Evolutionary conservation across 2,888 invertebrate species (phyloP).

Genomic region (Lithosia quadra): DNA sequence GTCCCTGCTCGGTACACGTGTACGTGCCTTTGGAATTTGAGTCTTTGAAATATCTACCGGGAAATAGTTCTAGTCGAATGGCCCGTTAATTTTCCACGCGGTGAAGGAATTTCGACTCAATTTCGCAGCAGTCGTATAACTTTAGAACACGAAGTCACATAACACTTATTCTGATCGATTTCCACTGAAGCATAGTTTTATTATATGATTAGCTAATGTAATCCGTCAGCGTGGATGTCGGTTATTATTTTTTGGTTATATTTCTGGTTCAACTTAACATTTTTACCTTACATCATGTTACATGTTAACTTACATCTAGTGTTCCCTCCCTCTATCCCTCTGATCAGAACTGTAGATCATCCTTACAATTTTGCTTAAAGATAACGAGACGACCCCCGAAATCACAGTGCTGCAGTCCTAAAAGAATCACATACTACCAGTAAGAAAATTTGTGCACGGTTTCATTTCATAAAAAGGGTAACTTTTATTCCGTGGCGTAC

Average conservation of each 20-base stretch:
- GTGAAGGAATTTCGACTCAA: slow-evolving; percentile 51
- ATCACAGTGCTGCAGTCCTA: background rate
- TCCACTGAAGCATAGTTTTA: slow-evolving; percentile 5
- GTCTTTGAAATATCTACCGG: slow-evolving; percentile 36
- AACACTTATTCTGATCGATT: slow-evolving; percentile 29
- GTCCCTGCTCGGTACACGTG: slow-evolving; percentile 3
- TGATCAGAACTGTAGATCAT: background rate
- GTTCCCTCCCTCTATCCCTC: background rate
- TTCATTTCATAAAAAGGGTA: background rate
- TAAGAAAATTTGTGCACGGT: background rate
- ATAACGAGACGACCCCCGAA: background rate
- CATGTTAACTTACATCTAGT: background rate
- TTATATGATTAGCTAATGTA: slow-evolving; percentile 4
- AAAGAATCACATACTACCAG: background rate
- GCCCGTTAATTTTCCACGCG: slow-evolving; percentile 51
- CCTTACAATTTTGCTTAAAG: background rate
- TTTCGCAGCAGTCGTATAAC: slow-evolving; percentile 40
- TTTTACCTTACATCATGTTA: no score
- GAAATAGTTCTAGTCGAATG: slow-evolving; percentile 44
- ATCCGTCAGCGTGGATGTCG: no score
- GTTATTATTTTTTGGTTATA: no score
- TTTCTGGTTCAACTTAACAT: no score
- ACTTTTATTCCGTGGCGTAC: slow-evolving; percentile 3
- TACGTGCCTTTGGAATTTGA: slow-evolving; percentile 23
- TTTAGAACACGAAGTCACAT: slow-evolving; percentile 37